A percentile compares a stretch with the other conserved stretches of the same genome.
These are phyloP conservation scores for Hippolais icterina DNA, from an alignment of 2,113 vertebrate species.

Conservation along the genomic window DNA sequence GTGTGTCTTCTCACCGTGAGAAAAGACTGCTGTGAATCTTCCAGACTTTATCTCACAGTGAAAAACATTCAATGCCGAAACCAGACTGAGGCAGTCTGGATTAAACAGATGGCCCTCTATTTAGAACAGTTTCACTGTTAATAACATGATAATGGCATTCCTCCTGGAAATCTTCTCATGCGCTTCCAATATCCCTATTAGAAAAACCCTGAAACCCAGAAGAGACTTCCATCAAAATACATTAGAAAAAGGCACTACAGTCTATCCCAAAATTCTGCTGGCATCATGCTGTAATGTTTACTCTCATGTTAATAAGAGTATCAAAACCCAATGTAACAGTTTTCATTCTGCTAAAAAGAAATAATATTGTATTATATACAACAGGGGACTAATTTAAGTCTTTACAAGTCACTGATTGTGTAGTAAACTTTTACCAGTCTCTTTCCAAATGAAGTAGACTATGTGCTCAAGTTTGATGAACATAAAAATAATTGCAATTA, in stretches of 20 bases:
- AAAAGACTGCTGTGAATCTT: background rate
- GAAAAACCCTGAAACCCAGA: background rate
- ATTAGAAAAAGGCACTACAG: background rate
- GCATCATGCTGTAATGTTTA: background rate
- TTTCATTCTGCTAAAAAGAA: background rate
- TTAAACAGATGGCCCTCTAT: slow-evolving; percentile 46
- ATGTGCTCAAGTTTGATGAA: background rate
- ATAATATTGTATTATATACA: background rate
- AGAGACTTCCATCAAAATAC: background rate
- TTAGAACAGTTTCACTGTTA: slow-evolving; percentile 39
- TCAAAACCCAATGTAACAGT: background rate
- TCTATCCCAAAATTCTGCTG: background rate
- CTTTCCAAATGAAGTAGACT: background rate
- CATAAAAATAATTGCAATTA: background rate
- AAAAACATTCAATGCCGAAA: slow-evolving; percentile 18
- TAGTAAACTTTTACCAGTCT: background rate
- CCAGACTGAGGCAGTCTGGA: slow-evolving; percentile 25
- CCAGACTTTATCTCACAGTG: background rate
- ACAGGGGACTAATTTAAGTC: background rate
- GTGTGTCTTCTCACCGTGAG: background rate
- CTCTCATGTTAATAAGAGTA: background rate
- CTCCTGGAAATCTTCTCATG: background rate
- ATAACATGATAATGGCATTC: slow-evolving; percentile 29
- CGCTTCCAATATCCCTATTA: background rate
- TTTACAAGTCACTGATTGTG: background rate